Percentiles rank a stretch among this genome's conserved stretches.
phyloP scores from a whole-genome alignment of 2,113 vertebrate genomes.

The Asarcornis scutulata region DNA sequence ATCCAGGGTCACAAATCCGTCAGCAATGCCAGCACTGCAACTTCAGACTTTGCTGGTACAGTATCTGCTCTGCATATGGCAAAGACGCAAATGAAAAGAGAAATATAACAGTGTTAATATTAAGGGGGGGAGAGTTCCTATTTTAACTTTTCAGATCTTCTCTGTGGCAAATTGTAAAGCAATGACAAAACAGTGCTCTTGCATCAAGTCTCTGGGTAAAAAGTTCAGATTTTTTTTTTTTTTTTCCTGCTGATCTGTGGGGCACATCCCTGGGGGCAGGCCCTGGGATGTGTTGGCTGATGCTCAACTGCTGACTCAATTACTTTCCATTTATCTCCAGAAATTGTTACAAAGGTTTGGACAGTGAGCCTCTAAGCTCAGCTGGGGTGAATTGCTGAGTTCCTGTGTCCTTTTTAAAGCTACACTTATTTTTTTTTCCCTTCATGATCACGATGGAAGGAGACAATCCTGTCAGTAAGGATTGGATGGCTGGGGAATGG shows the following conservation, averaged over 20 bases:
- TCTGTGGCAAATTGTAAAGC: neutral
- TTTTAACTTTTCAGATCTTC: neutral
- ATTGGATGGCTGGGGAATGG: neutral
- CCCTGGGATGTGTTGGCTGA: neutral
- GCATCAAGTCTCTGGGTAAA: neutral
- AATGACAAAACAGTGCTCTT: neutral
- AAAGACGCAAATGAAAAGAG: neutral
- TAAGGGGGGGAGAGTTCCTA: neutral
- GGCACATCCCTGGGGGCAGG: neutral
- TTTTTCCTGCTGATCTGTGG: neutral
- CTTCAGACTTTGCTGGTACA: neutral
- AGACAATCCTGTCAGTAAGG: neutral
- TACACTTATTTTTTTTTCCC: neutral
- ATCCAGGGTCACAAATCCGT: neutral
- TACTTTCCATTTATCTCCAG: neutral
- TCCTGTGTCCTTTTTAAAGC: neutral
- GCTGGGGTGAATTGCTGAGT: neutral
- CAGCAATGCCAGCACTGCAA: neutral
- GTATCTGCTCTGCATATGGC: neutral
- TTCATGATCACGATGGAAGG: neutral
- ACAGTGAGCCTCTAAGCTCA: neutral
- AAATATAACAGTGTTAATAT: neutral
- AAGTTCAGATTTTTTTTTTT: neutral
- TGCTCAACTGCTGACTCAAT: neutral
- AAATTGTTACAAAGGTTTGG: neutral